Conservation (phyloP, 2,797 vertebrate genomes). For the Tympanoctomys barrerae region DNA sequence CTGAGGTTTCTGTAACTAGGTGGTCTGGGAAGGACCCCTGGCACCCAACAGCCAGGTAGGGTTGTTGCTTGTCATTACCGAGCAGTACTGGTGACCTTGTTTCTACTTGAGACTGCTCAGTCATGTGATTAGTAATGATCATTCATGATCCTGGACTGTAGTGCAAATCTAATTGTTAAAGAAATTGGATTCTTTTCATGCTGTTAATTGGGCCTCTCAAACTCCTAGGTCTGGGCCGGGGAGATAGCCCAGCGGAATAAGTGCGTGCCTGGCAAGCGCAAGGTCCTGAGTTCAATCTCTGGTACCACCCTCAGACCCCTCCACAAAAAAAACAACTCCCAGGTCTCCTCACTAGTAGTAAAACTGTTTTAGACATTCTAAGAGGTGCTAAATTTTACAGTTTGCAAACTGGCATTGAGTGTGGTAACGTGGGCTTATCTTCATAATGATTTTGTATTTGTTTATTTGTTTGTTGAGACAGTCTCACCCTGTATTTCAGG, state of each 20-base stretch:
- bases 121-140: background rate
- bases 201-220: background rate
- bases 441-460: background rate
- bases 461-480: background rate
- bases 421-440: constrained; percentile 44
- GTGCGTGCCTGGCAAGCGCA: no score
- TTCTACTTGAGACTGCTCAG: background rate
- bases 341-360: constrained; percentile 8
- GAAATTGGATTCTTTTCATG: constrained; percentile 47
- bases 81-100: background rate
- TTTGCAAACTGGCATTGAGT: background rate
- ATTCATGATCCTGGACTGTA: background rate
- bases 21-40: background rate
- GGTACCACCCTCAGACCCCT: no score
- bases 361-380: constrained; percentile 3
- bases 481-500: background rate
- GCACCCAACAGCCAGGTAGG: background rate
- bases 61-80: background rate
- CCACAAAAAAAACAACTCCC: background rate
- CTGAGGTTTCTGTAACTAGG: constrained; percentile 17
- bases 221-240: no score
- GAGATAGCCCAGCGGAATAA: no score
- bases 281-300: no score
- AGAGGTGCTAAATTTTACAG: background rate
- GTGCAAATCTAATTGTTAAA: constrained; percentile 34